Conservation (phyloP, 1,140 invertebrate species). For the Lucilia sericata region DNA sequence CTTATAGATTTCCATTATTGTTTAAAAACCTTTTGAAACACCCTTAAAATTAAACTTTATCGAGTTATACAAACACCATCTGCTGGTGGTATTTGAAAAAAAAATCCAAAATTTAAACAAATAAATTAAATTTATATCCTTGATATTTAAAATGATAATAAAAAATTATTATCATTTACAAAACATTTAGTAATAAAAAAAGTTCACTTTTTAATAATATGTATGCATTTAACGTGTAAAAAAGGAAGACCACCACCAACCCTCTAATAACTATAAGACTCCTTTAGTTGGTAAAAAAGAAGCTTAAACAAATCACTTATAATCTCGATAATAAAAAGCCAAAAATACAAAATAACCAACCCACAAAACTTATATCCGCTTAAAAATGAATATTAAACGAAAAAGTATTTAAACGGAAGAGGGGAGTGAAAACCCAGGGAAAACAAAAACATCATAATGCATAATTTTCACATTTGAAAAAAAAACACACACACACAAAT, state of each 20-base stretch:
- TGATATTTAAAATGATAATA: not conserved
- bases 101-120: no score
- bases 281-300: not conserved
- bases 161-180: not conserved
- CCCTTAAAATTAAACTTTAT: no score
- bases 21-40: no score
- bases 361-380: constrained; percentile 5
- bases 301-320: constrained; percentile 7
- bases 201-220: not conserved
- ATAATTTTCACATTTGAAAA: not conserved
- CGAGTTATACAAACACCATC: no score
- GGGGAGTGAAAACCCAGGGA: not conserved
- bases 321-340: not conserved
- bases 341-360: not conserved
- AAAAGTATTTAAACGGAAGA: not conserved
- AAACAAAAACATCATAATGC: not conserved
- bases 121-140: no score
- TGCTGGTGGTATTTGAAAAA: no score
- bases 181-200: not conserved
- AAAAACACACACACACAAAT: not conserved
- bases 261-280: not conserved
- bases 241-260: no score
- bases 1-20: no score
- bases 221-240: not conserved
- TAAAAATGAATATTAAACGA: not conserved